Conservation (phyloP, 2,113 vertebrate genomes). For the Cyprinus carpio region DNA sequence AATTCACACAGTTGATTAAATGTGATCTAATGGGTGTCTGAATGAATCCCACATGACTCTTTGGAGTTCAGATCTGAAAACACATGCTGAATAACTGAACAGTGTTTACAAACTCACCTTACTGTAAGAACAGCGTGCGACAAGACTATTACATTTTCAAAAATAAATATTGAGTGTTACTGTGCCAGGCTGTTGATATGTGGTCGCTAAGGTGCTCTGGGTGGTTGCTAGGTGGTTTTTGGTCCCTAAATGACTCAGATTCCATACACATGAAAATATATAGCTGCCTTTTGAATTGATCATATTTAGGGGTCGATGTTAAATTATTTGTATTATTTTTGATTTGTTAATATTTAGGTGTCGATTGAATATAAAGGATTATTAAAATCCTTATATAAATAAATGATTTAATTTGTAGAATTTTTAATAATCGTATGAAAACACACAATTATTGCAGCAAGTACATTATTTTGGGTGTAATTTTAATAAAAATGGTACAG, state of each 20-base stretch:
- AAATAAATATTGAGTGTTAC: not conserved
- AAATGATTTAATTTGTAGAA: too few species aligned
- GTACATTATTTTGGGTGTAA: not conserved
- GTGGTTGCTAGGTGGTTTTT: not conserved
- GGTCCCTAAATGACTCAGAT: not conserved
- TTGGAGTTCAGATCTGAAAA: not conserved
- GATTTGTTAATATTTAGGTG: too few species aligned
- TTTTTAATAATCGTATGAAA: too few species aligned
- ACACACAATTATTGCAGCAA: too few species aligned
- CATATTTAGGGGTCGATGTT: not conserved
- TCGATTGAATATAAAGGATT: too few species aligned
- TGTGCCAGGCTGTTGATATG: not conserved
- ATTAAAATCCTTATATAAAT: too few species aligned
- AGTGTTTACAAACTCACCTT: not conserved
- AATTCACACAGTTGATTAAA: constrained; percentile 25
- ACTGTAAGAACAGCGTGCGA: not conserved
- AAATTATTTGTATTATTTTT: too few species aligned
- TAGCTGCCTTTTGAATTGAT: not conserved
- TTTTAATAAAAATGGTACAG: not conserved
- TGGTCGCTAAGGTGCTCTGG: not conserved
- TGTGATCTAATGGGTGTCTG: constrained; percentile 9
- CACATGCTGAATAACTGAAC: constrained; percentile 11
- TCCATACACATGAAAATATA: not conserved
- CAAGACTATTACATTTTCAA: not conserved
- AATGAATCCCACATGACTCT: not conserved